Conservation (phyloP, 2,888 invertebrate genomes). For the Isoperla grammatica region DNA sequence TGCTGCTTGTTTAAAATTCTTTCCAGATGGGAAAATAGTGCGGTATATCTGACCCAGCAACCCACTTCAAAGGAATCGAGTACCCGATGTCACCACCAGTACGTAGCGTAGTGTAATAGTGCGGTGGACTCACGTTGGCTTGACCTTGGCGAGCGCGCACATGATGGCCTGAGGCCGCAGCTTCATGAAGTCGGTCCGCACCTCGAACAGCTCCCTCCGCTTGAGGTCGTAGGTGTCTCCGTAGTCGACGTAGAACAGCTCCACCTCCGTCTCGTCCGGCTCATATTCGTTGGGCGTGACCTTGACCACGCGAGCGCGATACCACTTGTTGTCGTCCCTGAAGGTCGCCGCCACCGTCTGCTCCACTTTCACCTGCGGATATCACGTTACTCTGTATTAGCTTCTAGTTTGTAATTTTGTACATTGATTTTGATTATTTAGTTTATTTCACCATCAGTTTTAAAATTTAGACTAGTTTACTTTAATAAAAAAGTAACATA, state of each 20-base stretch:
- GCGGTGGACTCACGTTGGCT: slow-evolving; percentile 47
- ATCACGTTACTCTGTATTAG: slow-evolving; percentile 10
- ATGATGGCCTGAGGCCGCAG: slow-evolving; percentile 82
- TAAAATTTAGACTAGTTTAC: no score
- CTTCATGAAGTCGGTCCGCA: slow-evolving; percentile 67
- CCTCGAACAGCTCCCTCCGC: slow-evolving; percentile 60
- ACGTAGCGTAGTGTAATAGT: no score
- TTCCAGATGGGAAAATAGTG: no score
- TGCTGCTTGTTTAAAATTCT: no score
- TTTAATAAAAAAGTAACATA: no score
- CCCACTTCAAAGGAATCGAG: no score
- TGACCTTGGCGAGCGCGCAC: slow-evolving; percentile 71
- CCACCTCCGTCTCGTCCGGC: slow-evolving; percentile 55
- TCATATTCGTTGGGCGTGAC: slow-evolving; percentile 58
- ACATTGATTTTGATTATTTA: no score
- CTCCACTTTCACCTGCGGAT: slow-evolving; percentile 54
- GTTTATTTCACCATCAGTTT: no score
- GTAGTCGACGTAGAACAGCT: slow-evolving; percentile 81
- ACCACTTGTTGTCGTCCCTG: slow-evolving; percentile 78
- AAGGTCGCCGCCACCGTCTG: slow-evolving; percentile 83
- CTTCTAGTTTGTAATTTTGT: no score
- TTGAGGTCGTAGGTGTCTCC: slow-evolving; percentile 72
- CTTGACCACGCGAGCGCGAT: slow-evolving; percentile 64
- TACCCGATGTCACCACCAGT: no score
- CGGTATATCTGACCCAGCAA: no score